Evolutionary conservation across 2,888 invertebrate genomes (phyloP).

Genomic region (Pandemis heparana): DNA sequence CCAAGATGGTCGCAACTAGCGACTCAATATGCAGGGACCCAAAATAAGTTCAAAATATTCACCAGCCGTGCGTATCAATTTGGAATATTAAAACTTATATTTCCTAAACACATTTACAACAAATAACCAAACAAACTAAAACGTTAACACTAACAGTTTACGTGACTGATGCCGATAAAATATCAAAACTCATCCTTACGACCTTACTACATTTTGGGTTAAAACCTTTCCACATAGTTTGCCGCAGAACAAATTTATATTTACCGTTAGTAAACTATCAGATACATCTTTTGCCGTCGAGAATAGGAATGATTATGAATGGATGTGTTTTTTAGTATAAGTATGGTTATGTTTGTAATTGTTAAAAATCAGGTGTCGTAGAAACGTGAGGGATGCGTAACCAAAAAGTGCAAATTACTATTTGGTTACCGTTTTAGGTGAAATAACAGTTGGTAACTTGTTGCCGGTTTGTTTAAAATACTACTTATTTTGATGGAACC

Average conservation of each 20-base stretch:
- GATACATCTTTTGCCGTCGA: not conserved
- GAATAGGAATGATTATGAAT: constrained; percentile 9
- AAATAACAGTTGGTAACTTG: constrained; percentile 26
- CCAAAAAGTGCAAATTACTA: constrained; percentile 35
- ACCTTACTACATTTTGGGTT: constrained; percentile 38
- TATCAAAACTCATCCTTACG: constrained; percentile 52
- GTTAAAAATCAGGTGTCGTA: constrained; percentile 36
- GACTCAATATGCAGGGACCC: too few species aligned
- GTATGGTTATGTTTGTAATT: constrained; percentile 8
- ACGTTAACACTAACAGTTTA: constrained; percentile 45
- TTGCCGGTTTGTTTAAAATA: not conserved
- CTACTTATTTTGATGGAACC: too few species aligned
- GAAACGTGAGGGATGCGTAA: constrained; percentile 43
- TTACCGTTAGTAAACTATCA: constrained; percentile 2
- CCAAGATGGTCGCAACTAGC: too few species aligned
- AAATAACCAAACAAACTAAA: constrained; percentile 38
- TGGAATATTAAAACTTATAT: not conserved
- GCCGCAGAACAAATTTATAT: constrained; percentile 27
- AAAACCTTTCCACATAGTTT: constrained; percentile 42
- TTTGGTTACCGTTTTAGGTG: constrained; percentile 33
- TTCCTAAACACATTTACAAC: constrained; percentile 28
- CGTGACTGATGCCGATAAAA: constrained; percentile 58
- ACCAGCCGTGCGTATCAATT: not conserved
- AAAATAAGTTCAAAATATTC: not conserved
- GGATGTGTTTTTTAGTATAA: not conserved